Evolutionary conservation across 92 coral and sea anemone genomes (phyloP).

Genomic region (Plumapathes pennacea): DNA sequence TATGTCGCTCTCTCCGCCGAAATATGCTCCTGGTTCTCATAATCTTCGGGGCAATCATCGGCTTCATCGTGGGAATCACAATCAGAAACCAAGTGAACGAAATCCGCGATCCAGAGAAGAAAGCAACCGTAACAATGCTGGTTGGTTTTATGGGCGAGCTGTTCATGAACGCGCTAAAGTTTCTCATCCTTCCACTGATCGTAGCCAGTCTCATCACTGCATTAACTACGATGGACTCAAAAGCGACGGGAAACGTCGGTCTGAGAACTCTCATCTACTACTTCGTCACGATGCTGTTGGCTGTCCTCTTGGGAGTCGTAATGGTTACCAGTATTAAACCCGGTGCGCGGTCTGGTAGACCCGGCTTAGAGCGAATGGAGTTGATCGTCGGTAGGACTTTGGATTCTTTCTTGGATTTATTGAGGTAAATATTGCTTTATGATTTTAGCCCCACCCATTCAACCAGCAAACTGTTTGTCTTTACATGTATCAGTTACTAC

Average conservation of each 20-base stretch:
- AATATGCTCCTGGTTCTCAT: constrained; percentile 67
- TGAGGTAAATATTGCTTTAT: constrained; percentile 65
- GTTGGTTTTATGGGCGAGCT: constrained; percentile 90
- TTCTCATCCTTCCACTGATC: constrained; percentile 79
- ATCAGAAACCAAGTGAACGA: constrained; percentile 61
- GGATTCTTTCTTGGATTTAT: constrained; percentile 62
- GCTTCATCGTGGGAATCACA: constrained; percentile 70
- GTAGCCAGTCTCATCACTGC: constrained; percentile 86
- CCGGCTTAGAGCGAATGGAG: too few species aligned
- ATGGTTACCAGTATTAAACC: too few species aligned
- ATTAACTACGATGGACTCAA: constrained; percentile 73
- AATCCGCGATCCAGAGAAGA: constrained; percentile 64
- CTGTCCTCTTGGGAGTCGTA: constrained; percentile 84
- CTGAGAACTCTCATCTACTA: constrained; percentile 81
- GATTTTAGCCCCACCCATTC: too few species aligned
- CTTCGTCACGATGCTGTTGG: constrained; percentile 67
- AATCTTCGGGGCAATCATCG: constrained; percentile 69
- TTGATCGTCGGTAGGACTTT: too few species aligned
- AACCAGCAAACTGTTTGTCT: too few species aligned
- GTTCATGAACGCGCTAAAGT: constrained; percentile 80
- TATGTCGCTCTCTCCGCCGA: too few species aligned
- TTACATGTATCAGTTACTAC: too few species aligned
- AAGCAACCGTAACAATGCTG: constrained; percentile 62
- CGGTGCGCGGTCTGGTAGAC: too few species aligned
- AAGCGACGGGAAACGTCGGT: constrained; percentile 84